A percentile compares a stretch with the other conserved stretches of the same genome.
These are phyloP conservation scores for Cepaea nemoralis DNA, from an alignment of 1,140 invertebrate species.

Conservation along the genomic window DNA sequence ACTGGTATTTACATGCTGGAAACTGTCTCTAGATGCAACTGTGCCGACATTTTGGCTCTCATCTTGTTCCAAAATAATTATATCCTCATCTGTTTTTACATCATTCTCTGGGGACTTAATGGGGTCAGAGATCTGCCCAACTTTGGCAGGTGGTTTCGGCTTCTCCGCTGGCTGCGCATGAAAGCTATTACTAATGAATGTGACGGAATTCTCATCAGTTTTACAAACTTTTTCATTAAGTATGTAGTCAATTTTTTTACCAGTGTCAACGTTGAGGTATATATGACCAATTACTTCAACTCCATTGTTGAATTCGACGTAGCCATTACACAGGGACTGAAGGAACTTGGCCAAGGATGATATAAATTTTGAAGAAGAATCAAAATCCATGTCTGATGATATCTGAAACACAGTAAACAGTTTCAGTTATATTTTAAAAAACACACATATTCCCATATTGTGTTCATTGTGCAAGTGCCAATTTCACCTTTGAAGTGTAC, in stretches of 20 bases:
- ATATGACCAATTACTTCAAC: constrained; percentile 49
- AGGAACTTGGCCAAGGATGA: constrained; percentile 44
- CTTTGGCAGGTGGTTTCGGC: constrained; percentile 26
- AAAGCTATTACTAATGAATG: constrained; percentile 49
- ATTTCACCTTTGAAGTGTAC: background rate
- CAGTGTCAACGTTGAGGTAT: constrained; percentile 47
- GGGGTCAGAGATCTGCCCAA: background rate
- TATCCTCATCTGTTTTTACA: constrained; percentile 37
- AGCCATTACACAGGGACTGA: constrained; percentile 46
- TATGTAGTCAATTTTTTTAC: constrained; percentile 48
- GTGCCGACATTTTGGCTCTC: constrained; percentile 36
- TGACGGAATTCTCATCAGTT: constrained; percentile 46
- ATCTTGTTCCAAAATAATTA: constrained; percentile 41
- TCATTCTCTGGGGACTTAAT: background rate
- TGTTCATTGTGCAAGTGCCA: background rate
- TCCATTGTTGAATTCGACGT: constrained; percentile 46
- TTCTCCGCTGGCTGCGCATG: constrained; percentile 44
- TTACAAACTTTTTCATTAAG: constrained; percentile 50
- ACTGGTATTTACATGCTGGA: background rate
- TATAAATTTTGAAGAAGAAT: constrained; percentile 47
- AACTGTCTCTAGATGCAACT: constrained; percentile 17
- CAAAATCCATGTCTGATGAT: constrained; percentile 40
- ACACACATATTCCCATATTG: too few species aligned
- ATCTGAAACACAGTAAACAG: background rate
- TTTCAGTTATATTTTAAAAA: background rate